phyloP scores from a whole-genome alignment of 2,888 invertebrate genomes.

The Athripsodes cinereus region DNA sequence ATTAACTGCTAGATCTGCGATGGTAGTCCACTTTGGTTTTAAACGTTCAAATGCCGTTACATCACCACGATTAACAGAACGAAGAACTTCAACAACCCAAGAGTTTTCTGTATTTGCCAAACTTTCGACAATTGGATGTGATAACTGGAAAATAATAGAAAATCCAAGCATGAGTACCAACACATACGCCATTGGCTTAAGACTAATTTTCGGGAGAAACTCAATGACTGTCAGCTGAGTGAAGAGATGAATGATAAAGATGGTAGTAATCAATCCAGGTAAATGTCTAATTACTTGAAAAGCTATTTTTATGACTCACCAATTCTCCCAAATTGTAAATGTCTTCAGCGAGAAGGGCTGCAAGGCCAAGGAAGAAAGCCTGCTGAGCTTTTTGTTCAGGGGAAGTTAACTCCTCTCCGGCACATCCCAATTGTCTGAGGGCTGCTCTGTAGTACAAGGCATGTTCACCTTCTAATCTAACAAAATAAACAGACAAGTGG shows the following conservation, averaged over 20 bases:
- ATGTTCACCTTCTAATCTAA: constrained; percentile 77
- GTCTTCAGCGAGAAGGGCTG: constrained; percentile 89
- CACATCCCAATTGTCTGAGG: constrained; percentile 66
- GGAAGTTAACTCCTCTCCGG: constrained; percentile 34
- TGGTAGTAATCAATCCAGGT: too few relatives aligned
- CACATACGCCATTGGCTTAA: too few relatives aligned
- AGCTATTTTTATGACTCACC: constrained; percentile 38
- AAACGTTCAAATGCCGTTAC: constrained; percentile 57
- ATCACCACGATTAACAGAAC: constrained; percentile 83
- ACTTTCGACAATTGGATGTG: constrained; percentile 88
- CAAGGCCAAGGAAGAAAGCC: constrained; percentile 88
- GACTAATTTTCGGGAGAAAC: too few relatives aligned
- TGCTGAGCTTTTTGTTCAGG: constrained; percentile 38
- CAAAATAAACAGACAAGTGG: too few relatives aligned
- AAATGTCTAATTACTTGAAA: too few relatives aligned
- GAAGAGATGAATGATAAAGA: too few relatives aligned
- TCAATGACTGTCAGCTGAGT: too few relatives aligned
- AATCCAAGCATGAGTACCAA: too few relatives aligned
- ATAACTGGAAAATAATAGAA: constrained; percentile 54
- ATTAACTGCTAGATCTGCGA: constrained; percentile 70
- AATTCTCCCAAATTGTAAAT: constrained; percentile 97
- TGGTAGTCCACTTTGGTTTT: constrained; percentile 67
- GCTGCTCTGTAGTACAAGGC: constrained; percentile 94
- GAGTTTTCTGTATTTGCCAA: constrained; percentile 73
- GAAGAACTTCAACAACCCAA: constrained; percentile 83